A percentile compares a stretch with the other conserved stretches of the same genome.
Conservation (phyloP, 2,113 vertebrate species). For the Dipodomys spectabilis region DNA sequence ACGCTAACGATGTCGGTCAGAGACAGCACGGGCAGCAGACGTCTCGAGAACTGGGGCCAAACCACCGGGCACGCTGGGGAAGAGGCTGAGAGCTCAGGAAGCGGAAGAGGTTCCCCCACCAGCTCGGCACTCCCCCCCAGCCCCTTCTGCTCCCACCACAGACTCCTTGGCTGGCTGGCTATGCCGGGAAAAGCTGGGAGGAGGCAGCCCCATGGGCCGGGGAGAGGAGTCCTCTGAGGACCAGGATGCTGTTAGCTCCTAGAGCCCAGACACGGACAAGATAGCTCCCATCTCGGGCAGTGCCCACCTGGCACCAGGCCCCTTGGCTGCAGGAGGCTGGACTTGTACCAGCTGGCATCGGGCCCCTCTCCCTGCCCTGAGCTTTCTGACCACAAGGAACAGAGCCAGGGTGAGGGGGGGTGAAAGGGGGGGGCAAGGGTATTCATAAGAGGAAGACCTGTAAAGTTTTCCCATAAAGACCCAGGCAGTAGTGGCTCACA, state of each 20-base stretch:
- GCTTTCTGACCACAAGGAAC: constrained; percentile 57
- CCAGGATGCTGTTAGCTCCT: constrained; percentile 33
- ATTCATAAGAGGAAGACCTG: background rate
- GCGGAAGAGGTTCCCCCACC: constrained; percentile 70
- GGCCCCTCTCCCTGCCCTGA: background rate
- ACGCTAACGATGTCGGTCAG: constrained; percentile 91
- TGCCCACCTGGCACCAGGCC: constrained; percentile 66
- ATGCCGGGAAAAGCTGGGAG: constrained; percentile 69
- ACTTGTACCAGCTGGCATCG: constrained; percentile 69
- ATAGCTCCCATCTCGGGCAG: constrained; percentile 56
- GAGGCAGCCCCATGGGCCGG: background rate
- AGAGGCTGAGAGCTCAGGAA: constrained; percentile 78
- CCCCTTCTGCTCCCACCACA: constrained; percentile 58
- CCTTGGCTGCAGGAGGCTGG: constrained; percentile 71
- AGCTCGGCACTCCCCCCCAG: constrained; percentile 40
- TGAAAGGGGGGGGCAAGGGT: background rate
- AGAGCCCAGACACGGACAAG: background rate
- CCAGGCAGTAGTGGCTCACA: no score
- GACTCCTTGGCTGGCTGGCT: constrained; percentile 11
- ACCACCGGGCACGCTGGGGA: constrained; percentile 78
- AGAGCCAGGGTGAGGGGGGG: constrained; percentile 18
- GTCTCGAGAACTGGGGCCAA: constrained; percentile 85
- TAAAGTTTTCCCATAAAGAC: background rate
- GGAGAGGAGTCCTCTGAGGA: background rate
- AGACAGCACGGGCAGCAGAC: constrained; percentile 88